These are phyloP conservation scores for Chamaetylas fuelleborni DNA, from an alignment of 2,113 vertebrate genomes.

Conservation along the genomic window DNA sequence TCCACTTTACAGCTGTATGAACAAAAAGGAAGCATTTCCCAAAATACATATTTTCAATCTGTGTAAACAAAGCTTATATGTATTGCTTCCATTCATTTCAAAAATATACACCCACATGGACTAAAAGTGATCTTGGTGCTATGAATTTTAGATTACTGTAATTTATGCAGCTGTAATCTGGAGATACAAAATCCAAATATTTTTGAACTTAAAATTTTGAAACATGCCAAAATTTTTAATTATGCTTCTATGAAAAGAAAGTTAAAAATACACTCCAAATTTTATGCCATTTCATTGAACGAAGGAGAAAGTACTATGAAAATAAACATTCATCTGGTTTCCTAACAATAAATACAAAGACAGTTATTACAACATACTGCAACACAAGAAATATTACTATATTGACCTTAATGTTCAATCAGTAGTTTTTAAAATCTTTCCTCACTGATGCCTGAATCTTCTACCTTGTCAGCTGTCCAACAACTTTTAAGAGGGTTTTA, in stretches of 20 bases:
- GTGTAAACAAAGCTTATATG: slow-evolving; percentile 75
- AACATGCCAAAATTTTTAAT: background rate
- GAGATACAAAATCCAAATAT: slow-evolving; percentile 40
- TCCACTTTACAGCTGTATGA: slow-evolving; percentile 46
- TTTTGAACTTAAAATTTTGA: slow-evolving; percentile 24
- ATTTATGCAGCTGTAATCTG: slow-evolving; percentile 18
- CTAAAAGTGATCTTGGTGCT: slow-evolving; percentile 46
- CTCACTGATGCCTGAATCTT: slow-evolving; percentile 66
- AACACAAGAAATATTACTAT: slow-evolving; percentile 68
- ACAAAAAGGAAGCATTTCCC: slow-evolving; percentile 45
- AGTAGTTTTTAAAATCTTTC: slow-evolving; percentile 76
- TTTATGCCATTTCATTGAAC: slow-evolving; percentile 52
- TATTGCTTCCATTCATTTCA: slow-evolving; percentile 50
- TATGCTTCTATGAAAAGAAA: slow-evolving; percentile 32
- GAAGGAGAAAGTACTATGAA: slow-evolving; percentile 66
- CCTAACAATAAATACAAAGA: slow-evolving; percentile 82
- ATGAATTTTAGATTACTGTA: slow-evolving; percentile 14
- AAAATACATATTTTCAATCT: slow-evolving; percentile 60
- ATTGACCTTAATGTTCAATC: slow-evolving; percentile 75
- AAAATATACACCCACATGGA: slow-evolving; percentile 56
- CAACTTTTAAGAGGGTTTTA: slow-evolving; percentile 98
- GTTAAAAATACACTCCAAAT: slow-evolving; percentile 19
- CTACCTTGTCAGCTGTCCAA: slow-evolving; percentile 98
- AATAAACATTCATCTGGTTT: slow-evolving; percentile 73
- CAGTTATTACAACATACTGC: slow-evolving; percentile 69